phyloP scores from a whole-genome alignment of 2,113 vertebrate species.

The Vanacampus margaritifer region DNA sequence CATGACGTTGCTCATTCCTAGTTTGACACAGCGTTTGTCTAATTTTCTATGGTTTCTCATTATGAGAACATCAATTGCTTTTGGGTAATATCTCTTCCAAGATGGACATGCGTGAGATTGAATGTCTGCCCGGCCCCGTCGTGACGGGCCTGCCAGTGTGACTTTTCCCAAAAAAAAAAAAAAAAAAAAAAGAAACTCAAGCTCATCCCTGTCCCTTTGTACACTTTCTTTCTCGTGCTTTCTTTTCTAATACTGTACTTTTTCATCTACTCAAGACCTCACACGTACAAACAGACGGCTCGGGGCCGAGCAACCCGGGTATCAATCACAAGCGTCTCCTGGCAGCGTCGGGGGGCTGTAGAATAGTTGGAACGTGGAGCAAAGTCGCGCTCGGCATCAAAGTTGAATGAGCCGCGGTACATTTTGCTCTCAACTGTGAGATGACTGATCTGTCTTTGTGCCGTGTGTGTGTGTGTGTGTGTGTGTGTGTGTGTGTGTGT shows the following conservation, averaged over 20 bases:
- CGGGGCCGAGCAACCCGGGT: constrained; percentile 6
- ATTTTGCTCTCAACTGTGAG: constrained; percentile 18
- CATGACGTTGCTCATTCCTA: not conserved
- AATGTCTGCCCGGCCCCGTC: not conserved
- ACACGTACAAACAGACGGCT: constrained; percentile 22
- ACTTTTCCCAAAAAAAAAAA: not conserved
- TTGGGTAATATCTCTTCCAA: not conserved
- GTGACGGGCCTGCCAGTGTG: not conserved
- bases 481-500: too few relatives aligned
- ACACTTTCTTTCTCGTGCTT: not conserved
- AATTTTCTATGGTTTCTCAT: not conserved
- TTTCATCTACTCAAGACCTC: constrained; percentile 19
- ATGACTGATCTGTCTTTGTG: constrained; percentile 13
- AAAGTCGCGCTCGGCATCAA: constrained; percentile 49
- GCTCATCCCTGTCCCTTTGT: constrained; percentile 2
- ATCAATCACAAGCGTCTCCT: constrained; percentile 54
- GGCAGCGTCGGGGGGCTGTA: constrained; percentile 36
- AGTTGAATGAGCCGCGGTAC: constrained; percentile 15
- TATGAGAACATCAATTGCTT: not conserved
- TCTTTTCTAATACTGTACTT: constrained; percentile 13
- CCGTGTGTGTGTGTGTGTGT: too few relatives aligned
- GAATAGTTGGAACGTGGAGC: constrained; percentile 39
- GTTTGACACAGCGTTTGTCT: not conserved
- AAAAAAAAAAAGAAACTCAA: not conserved
- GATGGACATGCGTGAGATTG: too few relatives aligned